These are phyloP conservation scores for Trachelus iudaicus DNA, from an alignment of 2,888 invertebrate genomes.

Conservation along the genomic window DNA sequence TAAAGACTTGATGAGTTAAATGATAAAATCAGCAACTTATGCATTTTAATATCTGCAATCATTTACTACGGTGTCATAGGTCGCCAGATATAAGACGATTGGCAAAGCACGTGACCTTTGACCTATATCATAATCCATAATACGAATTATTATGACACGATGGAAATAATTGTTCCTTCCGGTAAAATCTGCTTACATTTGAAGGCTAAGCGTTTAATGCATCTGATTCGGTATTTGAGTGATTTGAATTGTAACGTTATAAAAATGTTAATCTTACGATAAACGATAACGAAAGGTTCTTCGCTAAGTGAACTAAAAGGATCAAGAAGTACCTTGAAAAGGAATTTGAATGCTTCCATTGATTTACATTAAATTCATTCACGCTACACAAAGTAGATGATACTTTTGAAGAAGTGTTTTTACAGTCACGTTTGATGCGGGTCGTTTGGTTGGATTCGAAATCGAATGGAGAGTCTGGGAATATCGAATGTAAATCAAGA, in stretches of 20 bases:
- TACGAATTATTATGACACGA: neutral
- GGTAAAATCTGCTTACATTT: neutral
- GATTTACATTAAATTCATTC: neutral
- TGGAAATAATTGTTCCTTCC: neutral
- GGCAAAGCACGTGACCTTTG: neutral
- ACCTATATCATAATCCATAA: neutral
- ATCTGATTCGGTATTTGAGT: neutral
- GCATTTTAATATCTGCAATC: neutral
- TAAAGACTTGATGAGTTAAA: neutral
- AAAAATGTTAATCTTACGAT: neutral
- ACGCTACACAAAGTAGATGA: neutral
- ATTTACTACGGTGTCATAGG: neutral
- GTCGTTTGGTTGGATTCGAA: neutral
- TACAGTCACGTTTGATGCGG: neutral
- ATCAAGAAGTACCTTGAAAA: neutral
- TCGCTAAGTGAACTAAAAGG: neutral
- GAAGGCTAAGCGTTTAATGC: neutral
- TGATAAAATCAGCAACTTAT: neutral
- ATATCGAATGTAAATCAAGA: constrained; percentile 8
- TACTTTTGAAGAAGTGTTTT: neutral
- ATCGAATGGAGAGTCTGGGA: neutral
- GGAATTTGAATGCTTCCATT: neutral
- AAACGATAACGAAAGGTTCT: neutral
- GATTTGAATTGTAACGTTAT: neutral
- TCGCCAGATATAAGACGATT: neutral